Conservation (phyloP, 2,888 invertebrate species). For the Nomada hirtipes region DNA sequence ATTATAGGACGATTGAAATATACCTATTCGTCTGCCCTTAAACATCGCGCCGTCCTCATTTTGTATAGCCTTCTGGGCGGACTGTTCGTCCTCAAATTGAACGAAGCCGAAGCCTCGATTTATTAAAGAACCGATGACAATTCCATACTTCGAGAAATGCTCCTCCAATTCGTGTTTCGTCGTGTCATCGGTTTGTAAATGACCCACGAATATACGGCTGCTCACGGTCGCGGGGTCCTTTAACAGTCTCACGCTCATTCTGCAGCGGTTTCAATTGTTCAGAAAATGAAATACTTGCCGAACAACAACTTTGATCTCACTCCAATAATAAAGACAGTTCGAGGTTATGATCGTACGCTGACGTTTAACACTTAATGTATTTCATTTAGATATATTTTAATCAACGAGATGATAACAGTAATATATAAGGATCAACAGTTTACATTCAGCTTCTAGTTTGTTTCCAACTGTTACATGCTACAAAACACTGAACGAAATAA, state of each 20-base stretch:
- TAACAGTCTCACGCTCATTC: slow-evolving; percentile 82
- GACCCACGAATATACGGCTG: slow-evolving; percentile 93
- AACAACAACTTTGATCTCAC: slow-evolving; percentile 1
- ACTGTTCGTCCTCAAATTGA: slow-evolving; percentile 91
- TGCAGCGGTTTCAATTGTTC: background rate
- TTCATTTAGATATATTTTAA: slow-evolving; percentile 9
- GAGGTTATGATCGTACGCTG: slow-evolving; percentile 50
- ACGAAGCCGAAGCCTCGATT: slow-evolving; percentile 95
- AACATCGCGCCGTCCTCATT: slow-evolving; percentile 90
- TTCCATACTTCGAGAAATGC: slow-evolving; percentile 91
- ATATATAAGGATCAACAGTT: background rate
- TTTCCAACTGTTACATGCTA: background rate
- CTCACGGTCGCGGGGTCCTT: slow-evolving; percentile 91
- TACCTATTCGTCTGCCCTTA: slow-evolving; percentile 89
- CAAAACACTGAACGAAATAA: slow-evolving; percentile 1
- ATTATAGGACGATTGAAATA: background rate
- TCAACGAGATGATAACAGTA: background rate
- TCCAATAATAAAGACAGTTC: slow-evolving; percentile 7
- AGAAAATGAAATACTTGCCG: background rate
- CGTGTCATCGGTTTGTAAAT: slow-evolving; percentile 89
- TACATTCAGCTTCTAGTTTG: background rate
- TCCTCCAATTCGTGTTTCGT: slow-evolving; percentile 89
- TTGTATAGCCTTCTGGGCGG: slow-evolving; percentile 91
- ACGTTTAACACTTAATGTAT: slow-evolving; percentile 38
- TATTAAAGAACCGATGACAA: slow-evolving; percentile 89